Evolutionary conservation across 2,113 vertebrate species (phyloP), one percentile per base, ranked within the genome.

Genomic region (Bubalus kerabau): DNA sequence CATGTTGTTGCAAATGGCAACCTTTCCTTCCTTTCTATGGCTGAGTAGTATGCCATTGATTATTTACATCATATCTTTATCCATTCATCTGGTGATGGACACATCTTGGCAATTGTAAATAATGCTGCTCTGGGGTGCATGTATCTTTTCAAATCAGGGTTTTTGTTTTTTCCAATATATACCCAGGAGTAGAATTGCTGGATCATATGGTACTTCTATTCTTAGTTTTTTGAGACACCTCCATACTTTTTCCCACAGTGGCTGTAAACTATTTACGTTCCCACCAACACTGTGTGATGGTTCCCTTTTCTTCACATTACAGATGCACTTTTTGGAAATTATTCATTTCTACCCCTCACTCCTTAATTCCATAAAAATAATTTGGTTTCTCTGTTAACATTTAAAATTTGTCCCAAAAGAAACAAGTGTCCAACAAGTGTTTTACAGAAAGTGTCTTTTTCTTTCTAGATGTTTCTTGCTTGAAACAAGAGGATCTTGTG

Each of bases 341-440:
- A 90, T 94, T 96, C 32, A 84, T 87, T 97, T 80, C 85, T 84
- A 52, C 7, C 50, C 8, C 43, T 28, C 10, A 17, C 50, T 40
- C 57, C 46, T 71, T 24, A 89, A 59, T 87, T 91, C 56, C 30
- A 76, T 57, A 46, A 89, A 76, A 23, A 52, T 52, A 19, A 90
- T 59, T 96, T 97, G 13, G 1, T 43, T 93, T 91, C 52, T 78
- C 74, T 85, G 46, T 87, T 97, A 92, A 95, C 74, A 89, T 91
- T 93, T 76, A 85, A 92, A 67, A 76, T 60, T 90, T 26, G 28
- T 9, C 50, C 56, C 15, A 10, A 50, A 92, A 94, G 89, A 97
- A 97, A 84, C 81, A 81, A 46, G 28, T 24, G 26, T 62, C 21
- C 43, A 67, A 88, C 24, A 89, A 96, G 43, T 32, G 40, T 93